phyloP scores from a whole-genome alignment of 2,888 invertebrate genomes.

The Tetanocera ferruginea region DNA sequence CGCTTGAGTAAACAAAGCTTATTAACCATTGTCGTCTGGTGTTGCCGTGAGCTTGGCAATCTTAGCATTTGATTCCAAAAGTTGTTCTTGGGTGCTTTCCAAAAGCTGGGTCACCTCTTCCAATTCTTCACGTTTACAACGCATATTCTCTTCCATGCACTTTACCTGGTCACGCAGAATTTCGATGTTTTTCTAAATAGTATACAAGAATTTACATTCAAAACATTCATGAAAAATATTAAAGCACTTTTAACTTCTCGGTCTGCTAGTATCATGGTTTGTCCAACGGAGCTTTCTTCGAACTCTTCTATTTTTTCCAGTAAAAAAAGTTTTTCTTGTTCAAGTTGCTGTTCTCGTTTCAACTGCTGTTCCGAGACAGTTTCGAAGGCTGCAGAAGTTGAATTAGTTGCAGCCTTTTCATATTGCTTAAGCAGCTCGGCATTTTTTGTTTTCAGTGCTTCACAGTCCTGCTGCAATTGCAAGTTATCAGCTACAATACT shows the following conservation, averaged over 20 bases:
- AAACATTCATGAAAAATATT: neutral
- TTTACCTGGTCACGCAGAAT: constrained; percentile 64
- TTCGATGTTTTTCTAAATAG: constrained; percentile 62
- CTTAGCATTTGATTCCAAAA: constrained; percentile 65
- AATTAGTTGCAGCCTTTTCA: constrained; percentile 34
- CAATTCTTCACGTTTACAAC: constrained; percentile 64
- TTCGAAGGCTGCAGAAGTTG: neutral
- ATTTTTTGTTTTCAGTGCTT: constrained; percentile 52
- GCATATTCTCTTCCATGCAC: constrained; percentile 66
- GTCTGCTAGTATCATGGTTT: constrained; percentile 61
- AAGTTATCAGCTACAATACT: constrained; percentile 52
- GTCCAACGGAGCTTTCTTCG: constrained; percentile 55
- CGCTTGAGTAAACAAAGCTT: too few relatives aligned
- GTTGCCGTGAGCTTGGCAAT: constrained; percentile 58
- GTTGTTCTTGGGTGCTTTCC: constrained; percentile 66
- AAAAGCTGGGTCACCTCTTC: constrained; percentile 64
- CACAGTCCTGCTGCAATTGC: constrained; percentile 59
- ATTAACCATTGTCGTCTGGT: constrained; percentile 61
- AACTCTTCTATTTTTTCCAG: constrained; percentile 61
- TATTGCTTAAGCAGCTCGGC: constrained; percentile 49
- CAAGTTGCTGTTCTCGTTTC: constrained; percentile 48
- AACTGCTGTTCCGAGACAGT: constrained; percentile 8
- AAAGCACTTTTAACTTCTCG: constrained; percentile 59
- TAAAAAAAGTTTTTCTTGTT: constrained; percentile 62
- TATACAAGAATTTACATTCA: constrained; percentile 1